Evolutionary conservation across 2,113 vertebrate species (phyloP).

Genomic region (Mesitornis unicolor): DNA sequence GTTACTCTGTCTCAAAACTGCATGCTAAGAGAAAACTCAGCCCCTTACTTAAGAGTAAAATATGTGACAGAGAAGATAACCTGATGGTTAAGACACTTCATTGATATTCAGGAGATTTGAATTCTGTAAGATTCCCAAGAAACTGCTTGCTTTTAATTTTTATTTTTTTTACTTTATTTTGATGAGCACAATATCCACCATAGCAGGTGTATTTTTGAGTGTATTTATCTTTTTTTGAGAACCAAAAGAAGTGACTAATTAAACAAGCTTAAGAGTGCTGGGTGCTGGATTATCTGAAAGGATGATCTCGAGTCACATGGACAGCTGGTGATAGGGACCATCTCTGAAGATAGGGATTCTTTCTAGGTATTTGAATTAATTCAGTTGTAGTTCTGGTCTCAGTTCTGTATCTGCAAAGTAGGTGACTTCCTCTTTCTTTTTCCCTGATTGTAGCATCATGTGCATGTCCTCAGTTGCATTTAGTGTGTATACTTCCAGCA

Average conservation of each 20-base stretch:
- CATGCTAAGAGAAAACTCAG: neutral
- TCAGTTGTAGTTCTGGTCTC: neutral
- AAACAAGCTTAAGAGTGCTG: neutral
- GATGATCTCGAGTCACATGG: neutral
- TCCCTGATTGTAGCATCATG: neutral
- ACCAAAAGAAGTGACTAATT: neutral
- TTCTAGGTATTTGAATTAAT: neutral
- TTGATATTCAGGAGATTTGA: neutral
- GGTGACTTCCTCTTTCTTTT: neutral
- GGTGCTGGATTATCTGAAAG: neutral
- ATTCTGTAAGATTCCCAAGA: neutral
- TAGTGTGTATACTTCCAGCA: neutral
- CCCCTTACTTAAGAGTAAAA: neutral
- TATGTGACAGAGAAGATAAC: neutral
- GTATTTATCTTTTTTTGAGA: neutral
- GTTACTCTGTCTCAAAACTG: neutral
- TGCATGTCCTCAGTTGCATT: neutral
- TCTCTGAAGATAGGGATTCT: neutral
- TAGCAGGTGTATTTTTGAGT: neutral
- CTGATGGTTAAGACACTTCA: neutral
- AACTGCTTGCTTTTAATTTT: neutral
- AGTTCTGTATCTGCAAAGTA: neutral
- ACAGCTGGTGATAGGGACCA: neutral
- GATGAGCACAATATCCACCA: fast-evolving
- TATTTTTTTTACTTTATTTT: neutral